phyloP scores from a whole-genome alignment of 2,888 invertebrate species.

The Bombylius discolor region DNA sequence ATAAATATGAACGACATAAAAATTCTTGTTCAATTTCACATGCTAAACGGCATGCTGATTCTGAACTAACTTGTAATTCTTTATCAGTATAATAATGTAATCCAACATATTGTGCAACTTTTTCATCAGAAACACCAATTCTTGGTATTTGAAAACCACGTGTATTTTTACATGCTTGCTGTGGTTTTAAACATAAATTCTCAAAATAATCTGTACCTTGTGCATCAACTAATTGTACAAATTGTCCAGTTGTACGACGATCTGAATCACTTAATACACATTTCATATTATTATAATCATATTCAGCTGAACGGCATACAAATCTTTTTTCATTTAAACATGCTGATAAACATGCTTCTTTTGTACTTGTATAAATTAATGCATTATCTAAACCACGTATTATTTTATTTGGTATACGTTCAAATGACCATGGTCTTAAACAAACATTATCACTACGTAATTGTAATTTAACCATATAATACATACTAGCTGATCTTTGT shows the following conservation, averaged over 20 bases:
- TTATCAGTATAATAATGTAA: conserved; percentile 89
- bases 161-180: conserved; percentile 76
- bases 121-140: conserved; percentile 81
- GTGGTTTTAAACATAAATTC: conserved; percentile 78
- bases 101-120: conserved; percentile 82
- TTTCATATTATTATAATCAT: conserved; percentile 84
- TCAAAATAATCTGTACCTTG: conserved; percentile 69
- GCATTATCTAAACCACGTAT: conserved; percentile 83
- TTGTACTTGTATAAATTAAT: conserved; percentile 83
- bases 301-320: conserved; percentile 82
- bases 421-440: conserved; percentile 83
- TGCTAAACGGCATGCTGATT: conserved; percentile 76
- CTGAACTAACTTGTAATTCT: conserved; percentile 79
- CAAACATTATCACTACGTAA: conserved; percentile 85
- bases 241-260: conserved; percentile 72
- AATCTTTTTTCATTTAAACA: conserved; percentile 89
- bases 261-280: conserved; percentile 86
- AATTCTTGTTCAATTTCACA: conserved; percentile 90
- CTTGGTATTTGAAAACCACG: conserved; percentile 67
- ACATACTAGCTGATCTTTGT: conserved; percentile 75
- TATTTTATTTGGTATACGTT: conserved; percentile 84
- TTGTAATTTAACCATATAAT: conserved; percentile 83
- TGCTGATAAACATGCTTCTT: conserved; percentile 85
- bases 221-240: conserved; percentile 80
- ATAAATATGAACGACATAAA: conserved; percentile 72